Evolutionary conservation across 2,888 invertebrate species (phyloP).

Genomic region (Drosophila quinaria): DNA sequence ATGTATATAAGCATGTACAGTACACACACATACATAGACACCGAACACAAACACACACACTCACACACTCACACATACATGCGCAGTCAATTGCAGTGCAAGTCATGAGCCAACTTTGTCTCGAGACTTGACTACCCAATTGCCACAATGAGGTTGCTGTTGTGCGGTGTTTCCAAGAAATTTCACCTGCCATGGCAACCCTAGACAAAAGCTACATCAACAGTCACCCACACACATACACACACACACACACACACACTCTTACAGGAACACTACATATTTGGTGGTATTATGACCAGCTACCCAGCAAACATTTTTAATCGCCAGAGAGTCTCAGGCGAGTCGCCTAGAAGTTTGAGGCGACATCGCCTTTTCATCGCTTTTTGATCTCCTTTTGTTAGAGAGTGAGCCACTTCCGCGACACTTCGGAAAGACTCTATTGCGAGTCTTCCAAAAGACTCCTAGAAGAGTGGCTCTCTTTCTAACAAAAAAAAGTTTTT

Average conservation of each 20-base stretch:
- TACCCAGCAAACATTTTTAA: too few species aligned
- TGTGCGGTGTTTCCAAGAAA: slow-evolving; percentile 75
- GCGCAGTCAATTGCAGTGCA: slow-evolving; percentile 37
- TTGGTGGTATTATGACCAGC: slow-evolving; percentile 58
- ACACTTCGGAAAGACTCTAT: too few species aligned
- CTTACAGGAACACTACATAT: slow-evolving; percentile 2
- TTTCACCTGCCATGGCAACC: slow-evolving; percentile 71
- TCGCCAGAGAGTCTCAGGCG: too few species aligned
- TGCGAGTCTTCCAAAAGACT: too few species aligned
- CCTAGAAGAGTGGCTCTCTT: too few species aligned
- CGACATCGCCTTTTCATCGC: too few species aligned
- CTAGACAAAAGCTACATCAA: slow-evolving; percentile 42
- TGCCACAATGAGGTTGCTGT: slow-evolving; percentile 50
- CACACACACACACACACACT: neutral
- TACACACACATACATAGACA: slow-evolving; percentile 11
- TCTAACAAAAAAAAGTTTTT: too few species aligned
- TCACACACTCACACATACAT: slow-evolving; percentile 28
- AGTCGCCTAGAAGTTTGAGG: too few species aligned
- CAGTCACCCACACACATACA: slow-evolving; percentile 7
- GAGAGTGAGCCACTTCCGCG: too few species aligned
- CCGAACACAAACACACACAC: slow-evolving; percentile 8
- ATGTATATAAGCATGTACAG: slow-evolving; percentile 18
- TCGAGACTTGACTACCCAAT: slow-evolving; percentile 34
- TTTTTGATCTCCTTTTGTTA: too few species aligned
- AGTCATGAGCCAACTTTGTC: slow-evolving; percentile 51